Evolutionary conservation across 2,888 invertebrate genomes (phyloP).

Genomic region (Andrena dorsata): DNA sequence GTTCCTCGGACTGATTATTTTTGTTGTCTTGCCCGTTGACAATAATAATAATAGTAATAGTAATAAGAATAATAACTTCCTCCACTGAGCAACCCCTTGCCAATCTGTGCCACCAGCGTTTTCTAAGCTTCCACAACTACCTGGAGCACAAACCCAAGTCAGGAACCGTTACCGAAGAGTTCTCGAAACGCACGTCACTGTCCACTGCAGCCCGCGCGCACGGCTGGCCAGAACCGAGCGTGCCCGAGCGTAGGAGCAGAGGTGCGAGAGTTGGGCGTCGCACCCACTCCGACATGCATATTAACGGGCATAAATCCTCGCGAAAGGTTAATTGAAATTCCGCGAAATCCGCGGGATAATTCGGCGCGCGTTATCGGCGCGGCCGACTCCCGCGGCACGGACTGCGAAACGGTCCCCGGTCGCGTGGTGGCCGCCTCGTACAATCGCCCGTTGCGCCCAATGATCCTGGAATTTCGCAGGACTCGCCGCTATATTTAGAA

Average conservation of each 20-base stretch:
- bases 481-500: slow-evolving; percentile 42
- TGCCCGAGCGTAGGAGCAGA: background rate
- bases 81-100: too few species aligned
- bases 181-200: too few species aligned
- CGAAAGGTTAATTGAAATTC: slow-evolving; percentile 54
- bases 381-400: background rate
- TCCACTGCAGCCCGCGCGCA: background rate
- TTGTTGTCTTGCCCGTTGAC: too few species aligned
- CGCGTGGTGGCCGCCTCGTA: background rate
- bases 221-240: too few species aligned
- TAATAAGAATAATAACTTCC: too few species aligned
- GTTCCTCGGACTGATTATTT: too few species aligned
- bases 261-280: slow-evolving; percentile 3
- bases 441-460: background rate
- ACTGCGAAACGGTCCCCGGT: slow-evolving; percentile 20
- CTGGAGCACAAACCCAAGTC: too few species aligned
- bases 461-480: slow-evolving; percentile 45
- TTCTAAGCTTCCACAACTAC: too few species aligned
- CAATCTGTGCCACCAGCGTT: too few species aligned
- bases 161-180: too few species aligned
- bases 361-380: slow-evolving; percentile 1
- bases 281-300: slow-evolving; percentile 33
- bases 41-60: too few species aligned
- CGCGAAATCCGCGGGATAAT: slow-evolving; percentile 27
- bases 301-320: slow-evolving; percentile 40